phyloP scores from a whole-genome alignment of 1,140 invertebrate species.

The Stegodyphus mimosarum region DNA sequence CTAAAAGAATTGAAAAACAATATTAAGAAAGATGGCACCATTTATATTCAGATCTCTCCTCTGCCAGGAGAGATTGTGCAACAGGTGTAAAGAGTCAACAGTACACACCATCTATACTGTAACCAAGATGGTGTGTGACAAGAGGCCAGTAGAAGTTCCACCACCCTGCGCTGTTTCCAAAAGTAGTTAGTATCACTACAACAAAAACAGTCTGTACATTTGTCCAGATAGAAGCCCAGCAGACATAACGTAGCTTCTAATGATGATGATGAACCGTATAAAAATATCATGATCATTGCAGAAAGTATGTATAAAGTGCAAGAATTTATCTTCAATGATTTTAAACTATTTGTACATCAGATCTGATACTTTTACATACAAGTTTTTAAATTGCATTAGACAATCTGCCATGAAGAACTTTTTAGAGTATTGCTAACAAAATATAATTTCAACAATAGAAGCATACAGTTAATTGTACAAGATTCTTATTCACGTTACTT shows the following conservation, averaged over 20 bases:
- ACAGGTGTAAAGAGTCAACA: slow-evolving; percentile 58
- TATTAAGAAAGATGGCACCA: slow-evolving; percentile 62
- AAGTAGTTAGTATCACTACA: slow-evolving; percentile 51
- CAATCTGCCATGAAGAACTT: not conserved
- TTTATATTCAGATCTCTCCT: slow-evolving; percentile 54
- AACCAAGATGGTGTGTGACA: slow-evolving; percentile 48
- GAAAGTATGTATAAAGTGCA: slow-evolving; percentile 58
- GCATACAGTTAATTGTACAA: slow-evolving; percentile 41
- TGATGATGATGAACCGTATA: slow-evolving; percentile 60
- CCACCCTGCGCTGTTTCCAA: slow-evolving; percentile 51
- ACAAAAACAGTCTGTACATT: slow-evolving; percentile 61
- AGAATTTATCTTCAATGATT: slow-evolving; percentile 43
- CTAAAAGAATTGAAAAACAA: slow-evolving; percentile 60
- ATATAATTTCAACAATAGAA: slow-evolving; percentile 56
- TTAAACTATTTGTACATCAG: slow-evolving; percentile 60
- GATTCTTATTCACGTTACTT: slow-evolving; percentile 19
- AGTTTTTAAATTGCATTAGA: slow-evolving; percentile 32
- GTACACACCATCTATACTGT: slow-evolving; percentile 37
- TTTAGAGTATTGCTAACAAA: slow-evolving; percentile 50
- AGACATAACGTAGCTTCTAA: slow-evolving; percentile 60
- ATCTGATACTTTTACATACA: slow-evolving; percentile 58
- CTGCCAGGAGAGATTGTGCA: slow-evolving; percentile 49
- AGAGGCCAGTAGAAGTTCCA: slow-evolving; percentile 54
- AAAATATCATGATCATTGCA: slow-evolving; percentile 61
- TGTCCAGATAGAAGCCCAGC: slow-evolving; percentile 59